Evolutionary conservation across 2,113 vertebrate species (phyloP).

Genomic region (Macquaria ambigua): DNA sequence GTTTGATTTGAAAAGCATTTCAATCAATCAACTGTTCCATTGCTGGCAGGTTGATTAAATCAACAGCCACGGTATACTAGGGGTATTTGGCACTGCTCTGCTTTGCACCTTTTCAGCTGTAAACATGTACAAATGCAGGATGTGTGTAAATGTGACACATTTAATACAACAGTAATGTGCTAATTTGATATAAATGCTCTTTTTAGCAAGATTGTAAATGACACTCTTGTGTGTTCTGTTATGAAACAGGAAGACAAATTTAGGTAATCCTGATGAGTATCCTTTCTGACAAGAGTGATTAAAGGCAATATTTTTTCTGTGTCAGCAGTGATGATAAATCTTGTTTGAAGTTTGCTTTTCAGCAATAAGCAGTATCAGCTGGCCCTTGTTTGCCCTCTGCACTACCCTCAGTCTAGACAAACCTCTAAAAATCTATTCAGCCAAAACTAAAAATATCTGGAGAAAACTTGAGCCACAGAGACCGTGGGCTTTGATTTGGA

Average conservation of each 20-base stretch:
- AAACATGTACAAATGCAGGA: not conserved
- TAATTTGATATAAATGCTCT: not conserved
- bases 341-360: conserved; percentile 30
- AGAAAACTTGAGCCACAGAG: conserved; percentile 31
- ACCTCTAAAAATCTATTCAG: conserved; percentile 27
- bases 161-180: not conserved
- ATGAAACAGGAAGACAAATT: not conserved
- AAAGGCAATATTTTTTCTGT: conserved; percentile 3
- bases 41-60: conserved; percentile 24
- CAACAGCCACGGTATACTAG: not conserved
- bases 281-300: conserved; percentile 11
- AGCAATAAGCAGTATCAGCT: not conserved
- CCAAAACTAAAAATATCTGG: conserved; percentile 25
- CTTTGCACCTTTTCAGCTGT: not conserved
- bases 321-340: conserved; percentile 38
- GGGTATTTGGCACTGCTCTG: not conserved
- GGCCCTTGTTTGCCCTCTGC: conserved; percentile 29
- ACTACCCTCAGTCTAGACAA: conserved; percentile 45
- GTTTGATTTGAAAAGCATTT: conserved; percentile 30
- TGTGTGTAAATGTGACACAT: not conserved
- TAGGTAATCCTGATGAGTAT: conserved; percentile 9
- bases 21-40: conserved; percentile 18
- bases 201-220: not conserved
- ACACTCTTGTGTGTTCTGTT: not conserved
- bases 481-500: conserved; percentile 29